These are phyloP conservation scores for Chymomyza fuscimana DNA, from an alignment of 2,888 invertebrate genomes.

Conservation along the genomic window DNA sequence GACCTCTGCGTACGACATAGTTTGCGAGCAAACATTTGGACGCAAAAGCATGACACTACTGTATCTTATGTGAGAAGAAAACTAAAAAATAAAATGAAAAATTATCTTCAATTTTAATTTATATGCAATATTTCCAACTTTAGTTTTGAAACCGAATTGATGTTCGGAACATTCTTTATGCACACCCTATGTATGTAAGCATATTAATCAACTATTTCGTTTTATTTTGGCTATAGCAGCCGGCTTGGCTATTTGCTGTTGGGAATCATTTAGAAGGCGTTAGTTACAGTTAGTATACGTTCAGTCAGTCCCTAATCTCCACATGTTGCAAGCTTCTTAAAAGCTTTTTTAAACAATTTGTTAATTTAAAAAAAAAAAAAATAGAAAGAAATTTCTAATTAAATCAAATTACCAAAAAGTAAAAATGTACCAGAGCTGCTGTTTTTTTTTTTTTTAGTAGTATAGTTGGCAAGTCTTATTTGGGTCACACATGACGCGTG, in stretches of 20 bases:
- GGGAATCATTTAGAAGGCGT: not conserved
- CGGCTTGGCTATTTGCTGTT: too few species aligned
- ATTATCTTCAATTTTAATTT: too few species aligned
- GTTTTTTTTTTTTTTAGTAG: not conserved
- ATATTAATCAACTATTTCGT: not conserved
- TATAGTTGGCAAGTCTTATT: constrained; percentile 33
- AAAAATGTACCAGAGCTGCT: not conserved
- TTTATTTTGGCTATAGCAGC: not conserved
- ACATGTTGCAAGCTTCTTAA: not conserved
- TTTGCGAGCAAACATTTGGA: too few species aligned
- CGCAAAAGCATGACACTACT: too few species aligned
- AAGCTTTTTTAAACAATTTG: not conserved
- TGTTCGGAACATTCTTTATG: too few species aligned
- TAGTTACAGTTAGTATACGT: not conserved
- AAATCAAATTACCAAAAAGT: constrained; percentile 2
- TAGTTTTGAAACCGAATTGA: too few species aligned
- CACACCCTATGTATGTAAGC: too few species aligned
- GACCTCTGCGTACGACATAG: too few species aligned
- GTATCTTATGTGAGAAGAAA: too few species aligned
- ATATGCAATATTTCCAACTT: too few species aligned
- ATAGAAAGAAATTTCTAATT: not conserved
- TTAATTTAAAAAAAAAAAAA: not conserved
- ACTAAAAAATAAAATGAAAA: too few species aligned
- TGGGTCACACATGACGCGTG: constrained; percentile 69
- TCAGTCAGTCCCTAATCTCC: too few species aligned